Evolutionary conservation across 2,797 vertebrate genomes (phyloP), one percentile per base, ranked within the genome.

Genomic region (Pseudocheirus occidentalis): DNA sequence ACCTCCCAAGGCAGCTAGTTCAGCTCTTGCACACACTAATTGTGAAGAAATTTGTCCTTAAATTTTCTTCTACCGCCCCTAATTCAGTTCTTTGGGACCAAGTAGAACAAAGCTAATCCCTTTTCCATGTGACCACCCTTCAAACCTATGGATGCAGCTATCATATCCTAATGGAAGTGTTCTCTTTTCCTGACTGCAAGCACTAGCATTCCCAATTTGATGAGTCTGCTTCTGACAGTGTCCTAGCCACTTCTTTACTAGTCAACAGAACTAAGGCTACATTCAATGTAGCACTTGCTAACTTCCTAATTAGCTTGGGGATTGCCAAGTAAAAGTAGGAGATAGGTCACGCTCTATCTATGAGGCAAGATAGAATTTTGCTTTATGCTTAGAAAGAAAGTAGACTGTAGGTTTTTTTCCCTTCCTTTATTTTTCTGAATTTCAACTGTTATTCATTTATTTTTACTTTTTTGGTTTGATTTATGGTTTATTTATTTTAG

Each of bases 271-370:
- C 3, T 50, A 87, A 87, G 24, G 3, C 24, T 46, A 46, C 9
- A 24, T n/a, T 54, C 73, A n/a, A 10, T 46, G 0, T 1, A 59
- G 0, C 11, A 92, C 55, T 59, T 89, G 11, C 73, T 92, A 55
- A 50, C 24, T 81, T 96, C 50, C 81, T 52, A n/a, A 21, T 1
- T 34, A 34, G 34, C 29, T 94, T 55, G 57, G 92, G 90, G 52
- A 53, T 94, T 92, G 93, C 89, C 55, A 59, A 12, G 56, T 89
- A 87, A 91, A 93, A 92, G 90, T 21, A 28, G 5, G 21, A 54
- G 27, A 52, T 81, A 46, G 52, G 11, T 58, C 92, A 87, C 81
- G 13, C 57, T 55, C 31, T 95, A 87, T 89, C 27, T 1, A 0
- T 90, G 73, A 87, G 24, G 40, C 73, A 87, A 87, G 40, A 10